phyloP scores from a whole-genome alignment of 2,113 vertebrate genomes.

The Cyanocitta stelleri region DNA sequence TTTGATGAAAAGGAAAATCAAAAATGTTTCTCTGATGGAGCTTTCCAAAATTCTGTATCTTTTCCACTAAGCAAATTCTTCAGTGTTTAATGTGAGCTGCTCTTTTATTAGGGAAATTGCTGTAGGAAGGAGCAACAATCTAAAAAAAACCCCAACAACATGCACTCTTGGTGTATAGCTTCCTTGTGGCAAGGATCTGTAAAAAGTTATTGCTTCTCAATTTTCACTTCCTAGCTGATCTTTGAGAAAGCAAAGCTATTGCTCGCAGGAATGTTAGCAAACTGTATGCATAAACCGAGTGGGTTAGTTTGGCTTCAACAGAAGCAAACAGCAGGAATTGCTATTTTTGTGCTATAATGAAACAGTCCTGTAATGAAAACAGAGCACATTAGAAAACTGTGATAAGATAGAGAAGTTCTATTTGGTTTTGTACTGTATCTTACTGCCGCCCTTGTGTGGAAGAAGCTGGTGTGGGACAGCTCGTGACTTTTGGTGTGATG shows the following conservation, averaged over 20 bases:
- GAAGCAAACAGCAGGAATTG: not conserved
- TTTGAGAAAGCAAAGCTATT: not conserved
- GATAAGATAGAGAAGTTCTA: not conserved
- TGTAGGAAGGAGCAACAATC: not conserved
- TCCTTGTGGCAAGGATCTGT: not conserved
- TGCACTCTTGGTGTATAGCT: not conserved
- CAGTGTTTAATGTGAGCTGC: not conserved
- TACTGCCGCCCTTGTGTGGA: not conserved
- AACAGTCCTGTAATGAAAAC: not conserved
- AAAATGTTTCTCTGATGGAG: not conserved
- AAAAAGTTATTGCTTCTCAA: not conserved
- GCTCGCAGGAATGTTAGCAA: not conserved
- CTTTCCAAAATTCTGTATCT: not conserved
- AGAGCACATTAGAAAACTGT: not conserved
- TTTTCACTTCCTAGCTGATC: not conserved
- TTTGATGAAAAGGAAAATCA: slow-evolving; percentile 4
- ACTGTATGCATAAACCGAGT: not conserved
- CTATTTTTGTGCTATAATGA: not conserved
- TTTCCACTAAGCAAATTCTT: not conserved
- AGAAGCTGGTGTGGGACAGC: not conserved
- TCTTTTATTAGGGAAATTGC: slow-evolving; percentile 23
- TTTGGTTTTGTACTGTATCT: not conserved
- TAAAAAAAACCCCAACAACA: not conserved
- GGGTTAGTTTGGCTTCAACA: not conserved
- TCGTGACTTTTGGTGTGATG: not conserved